phyloP scores from a whole-genome alignment of 1,140 invertebrate genomes.

The Littorina saxatilis region DNA sequence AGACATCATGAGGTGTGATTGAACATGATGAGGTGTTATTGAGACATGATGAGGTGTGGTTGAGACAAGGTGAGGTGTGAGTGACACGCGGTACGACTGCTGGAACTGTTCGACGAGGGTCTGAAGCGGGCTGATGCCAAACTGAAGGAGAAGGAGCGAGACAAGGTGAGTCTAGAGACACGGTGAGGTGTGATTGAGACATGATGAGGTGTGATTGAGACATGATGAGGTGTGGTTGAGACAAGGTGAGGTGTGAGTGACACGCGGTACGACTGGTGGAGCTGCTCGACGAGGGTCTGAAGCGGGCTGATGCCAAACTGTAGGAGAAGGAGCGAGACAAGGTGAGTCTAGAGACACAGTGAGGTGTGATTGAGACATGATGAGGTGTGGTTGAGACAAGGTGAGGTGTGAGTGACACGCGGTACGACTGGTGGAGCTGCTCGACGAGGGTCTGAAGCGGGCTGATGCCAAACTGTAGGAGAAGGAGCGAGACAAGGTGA shows the following conservation, averaged over 20 bases:
- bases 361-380: no score
- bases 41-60: no score
- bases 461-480: conserved; percentile 91
- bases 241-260: no score
- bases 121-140: conserved; percentile 89
- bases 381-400: no score
- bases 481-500: conserved; percentile 90
- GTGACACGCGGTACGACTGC: conserved; percentile 93
- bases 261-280: conserved; percentile 93
- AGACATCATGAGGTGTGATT: no score
- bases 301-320: conserved; percentile 89
- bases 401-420: no score
- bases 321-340: conserved; percentile 94
- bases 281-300: conserved; percentile 96
- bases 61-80: conserved; percentile 80
- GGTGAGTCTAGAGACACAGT: no score
- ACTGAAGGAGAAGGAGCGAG: conserved; percentile 91
- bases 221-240: no score
- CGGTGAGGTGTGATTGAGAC: no score
- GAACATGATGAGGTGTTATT: no score
- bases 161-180: conserved; percentile 79
- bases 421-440: conserved; percentile 90
- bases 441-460: conserved; percentile 94
- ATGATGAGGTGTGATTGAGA: no score
- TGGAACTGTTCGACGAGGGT: conserved; percentile 96